These are phyloP conservation scores for Gobio occitaniae DNA, from an alignment of 2,797 vertebrate genomes.

Conservation along the genomic window DNA sequence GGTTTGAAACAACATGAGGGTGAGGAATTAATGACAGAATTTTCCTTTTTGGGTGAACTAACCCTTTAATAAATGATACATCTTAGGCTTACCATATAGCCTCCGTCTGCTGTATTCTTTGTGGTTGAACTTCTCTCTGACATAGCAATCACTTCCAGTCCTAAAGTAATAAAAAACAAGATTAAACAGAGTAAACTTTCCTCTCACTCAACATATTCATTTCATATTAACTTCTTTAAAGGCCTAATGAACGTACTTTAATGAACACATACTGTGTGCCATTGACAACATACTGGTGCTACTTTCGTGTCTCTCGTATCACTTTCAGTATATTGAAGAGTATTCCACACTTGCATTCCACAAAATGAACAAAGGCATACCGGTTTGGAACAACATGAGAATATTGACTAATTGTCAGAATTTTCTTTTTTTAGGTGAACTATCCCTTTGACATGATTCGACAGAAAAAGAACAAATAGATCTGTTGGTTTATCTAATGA, in stretches of 20 bases:
- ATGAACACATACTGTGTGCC: background rate
- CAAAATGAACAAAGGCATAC: background rate
- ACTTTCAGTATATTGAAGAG: background rate
- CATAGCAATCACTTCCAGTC: constrained; percentile 85
- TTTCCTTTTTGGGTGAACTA: too few relatives aligned
- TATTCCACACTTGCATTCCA: background rate
- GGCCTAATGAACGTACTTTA: background rate
- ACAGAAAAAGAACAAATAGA: constrained; percentile 1
- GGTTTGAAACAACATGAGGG: too few relatives aligned
- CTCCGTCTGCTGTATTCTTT: constrained; percentile 86
- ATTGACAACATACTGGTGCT: background rate
- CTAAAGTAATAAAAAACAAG: constrained; percentile 69
- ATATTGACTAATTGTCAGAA: background rate
- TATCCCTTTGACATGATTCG: background rate
- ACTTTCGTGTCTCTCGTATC: background rate
- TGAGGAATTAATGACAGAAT: too few relatives aligned
- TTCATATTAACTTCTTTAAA: background rate
- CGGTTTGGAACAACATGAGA: background rate
- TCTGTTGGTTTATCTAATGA: constrained; percentile 15
- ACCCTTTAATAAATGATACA: background rate
- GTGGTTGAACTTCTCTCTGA: constrained; percentile 85
- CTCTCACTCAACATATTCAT: background rate
- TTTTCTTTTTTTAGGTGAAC: background rate
- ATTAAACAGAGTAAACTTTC: background rate
- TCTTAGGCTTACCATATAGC: constrained; percentile 81